phyloP scores from a whole-genome alignment of 92 coral and sea anemone species.

The Umimayanthus kanabou region DNA sequence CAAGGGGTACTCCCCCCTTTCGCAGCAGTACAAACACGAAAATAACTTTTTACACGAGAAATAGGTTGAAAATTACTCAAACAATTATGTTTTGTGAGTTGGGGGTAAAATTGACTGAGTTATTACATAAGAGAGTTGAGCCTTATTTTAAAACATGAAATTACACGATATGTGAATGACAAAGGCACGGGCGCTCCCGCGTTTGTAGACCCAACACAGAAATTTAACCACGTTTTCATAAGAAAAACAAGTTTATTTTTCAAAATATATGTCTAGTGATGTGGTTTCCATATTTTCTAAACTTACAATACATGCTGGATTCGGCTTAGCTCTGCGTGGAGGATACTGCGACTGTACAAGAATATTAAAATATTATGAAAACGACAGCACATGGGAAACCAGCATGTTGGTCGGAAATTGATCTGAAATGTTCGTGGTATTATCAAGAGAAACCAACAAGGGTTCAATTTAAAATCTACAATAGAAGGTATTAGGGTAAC shows the following conservation, averaged over 20 bases:
- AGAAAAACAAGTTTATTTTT: slow-evolving; percentile 34
- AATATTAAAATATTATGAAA: not conserved
- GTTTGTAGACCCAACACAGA: slow-evolving; percentile 40
- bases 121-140: not conserved
- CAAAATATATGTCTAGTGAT: slow-evolving; percentile 27
- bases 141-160: slow-evolving; percentile 12
- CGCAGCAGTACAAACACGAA: not conserved
- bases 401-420: slow-evolving; percentile 28
- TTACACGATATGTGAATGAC: slow-evolving; percentile 1
- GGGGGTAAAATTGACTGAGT: not conserved
- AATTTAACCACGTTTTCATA: slow-evolving; percentile 37
- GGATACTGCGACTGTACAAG: not conserved
- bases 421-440: slow-evolving; percentile 31
- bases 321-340: not conserved
- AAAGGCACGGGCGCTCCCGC: not conserved
- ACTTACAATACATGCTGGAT: not conserved
- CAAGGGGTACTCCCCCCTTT: slow-evolving; percentile 38
- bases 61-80: slow-evolving; percentile 35
- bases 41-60: not conserved
- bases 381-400: slow-evolving; percentile 9
- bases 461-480: slow-evolving; percentile 14
- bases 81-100: not conserved
- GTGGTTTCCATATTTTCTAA: not conserved
- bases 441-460: slow-evolving; percentile 22
- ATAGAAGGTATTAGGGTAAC: slow-evolving; percentile 30